phyloP scores from a whole-genome alignment of 1,140 invertebrate genomes.

The Brachionus rubens region DNA sequence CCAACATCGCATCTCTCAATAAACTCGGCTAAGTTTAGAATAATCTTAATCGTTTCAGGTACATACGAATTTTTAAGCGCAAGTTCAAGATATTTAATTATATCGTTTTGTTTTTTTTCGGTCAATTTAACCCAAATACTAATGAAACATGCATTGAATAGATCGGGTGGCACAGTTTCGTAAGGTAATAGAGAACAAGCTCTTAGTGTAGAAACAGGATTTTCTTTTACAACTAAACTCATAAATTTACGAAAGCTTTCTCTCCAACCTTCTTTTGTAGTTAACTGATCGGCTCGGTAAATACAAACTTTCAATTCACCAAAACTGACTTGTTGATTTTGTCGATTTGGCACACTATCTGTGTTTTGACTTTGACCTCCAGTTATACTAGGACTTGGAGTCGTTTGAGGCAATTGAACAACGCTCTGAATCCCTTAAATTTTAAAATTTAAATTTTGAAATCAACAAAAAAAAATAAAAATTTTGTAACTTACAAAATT shows the following conservation, averaged over 20 bases:
- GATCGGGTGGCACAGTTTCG: constrained; percentile 65
- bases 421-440: too few relatives aligned
- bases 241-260: constrained; percentile 37
- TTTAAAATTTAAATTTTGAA: too few relatives aligned
- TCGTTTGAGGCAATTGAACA: not conserved
- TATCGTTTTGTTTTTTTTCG: constrained; percentile 74
- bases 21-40: constrained; percentile 95
- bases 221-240: constrained; percentile 22
- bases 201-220: not conserved
- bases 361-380: not conserved
- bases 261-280: constrained; percentile 26
- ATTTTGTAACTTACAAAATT: too few relatives aligned
- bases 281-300: constrained; percentile 35
- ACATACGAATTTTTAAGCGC: constrained; percentile 80
- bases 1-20: constrained; percentile 93
- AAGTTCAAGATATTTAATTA: constrained; percentile 80
- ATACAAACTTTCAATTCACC: constrained; percentile 66
- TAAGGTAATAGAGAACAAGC: constrained; percentile 25
- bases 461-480: too few relatives aligned
- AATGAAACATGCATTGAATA: constrained; percentile 98
- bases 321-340: constrained; percentile 20
- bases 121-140: constrained; percentile 95
- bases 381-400: not conserved
- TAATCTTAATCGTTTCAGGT: constrained; percentile 93
- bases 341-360: constrained; percentile 2